Base-by-base conservation (phyloP, 1,140 invertebrate genomes). In the Prorops nasuta region DNA sequence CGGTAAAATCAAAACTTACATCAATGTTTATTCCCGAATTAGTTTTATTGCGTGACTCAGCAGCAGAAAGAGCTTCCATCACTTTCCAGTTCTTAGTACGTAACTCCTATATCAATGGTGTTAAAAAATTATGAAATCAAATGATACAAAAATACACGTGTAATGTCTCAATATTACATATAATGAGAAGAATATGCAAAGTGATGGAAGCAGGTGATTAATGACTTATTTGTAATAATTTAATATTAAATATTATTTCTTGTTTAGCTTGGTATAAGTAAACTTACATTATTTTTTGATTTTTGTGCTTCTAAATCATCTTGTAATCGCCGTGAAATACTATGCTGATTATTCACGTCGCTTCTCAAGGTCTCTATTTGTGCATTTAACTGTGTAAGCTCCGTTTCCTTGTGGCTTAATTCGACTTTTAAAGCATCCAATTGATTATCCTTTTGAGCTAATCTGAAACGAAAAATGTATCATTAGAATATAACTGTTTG, bases 81-180 rank as follows among this genome's bases (percentile, higher is more conserved):
- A 88, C 85, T 84, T 90, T 90, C 87, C 87, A 91, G 80, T 91
- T 91, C 82, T 88, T 90, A 81, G 80, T 83, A 79, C 88, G 83
- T 74, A 91, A 84, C 67, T 90, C 89, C 88, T 90, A 77, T 62
- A 64, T 62, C 54, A 68, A 51, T 41, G 22, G 57, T 44, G 56
- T 36, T 42, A 19, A 42, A 54, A 46, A 17, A n/a, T 24, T 0
- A 51, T 28, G 14, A 48, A 34, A n/a, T n/a, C n/a, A n/a, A n/a
- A n/a, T n/a, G n/a, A n/a, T n/a, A 19, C 34, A 20, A 50, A 35
- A 37, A 49, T 49, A 31, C 28, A 39, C 44, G 20, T 19, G 34
- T 15, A 14, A 28, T 17, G 38, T 40, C 37, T 28, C 31, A 45
- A 51, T 28, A 49, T 35, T 50, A 48, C 43, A 47, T 28, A 32